Percentiles rank a stretch among this genome's conserved stretches.
These are phyloP conservation scores for Malacoraja senta DNA, from an alignment of 2,797 vertebrate species.

Conservation along the genomic window DNA sequence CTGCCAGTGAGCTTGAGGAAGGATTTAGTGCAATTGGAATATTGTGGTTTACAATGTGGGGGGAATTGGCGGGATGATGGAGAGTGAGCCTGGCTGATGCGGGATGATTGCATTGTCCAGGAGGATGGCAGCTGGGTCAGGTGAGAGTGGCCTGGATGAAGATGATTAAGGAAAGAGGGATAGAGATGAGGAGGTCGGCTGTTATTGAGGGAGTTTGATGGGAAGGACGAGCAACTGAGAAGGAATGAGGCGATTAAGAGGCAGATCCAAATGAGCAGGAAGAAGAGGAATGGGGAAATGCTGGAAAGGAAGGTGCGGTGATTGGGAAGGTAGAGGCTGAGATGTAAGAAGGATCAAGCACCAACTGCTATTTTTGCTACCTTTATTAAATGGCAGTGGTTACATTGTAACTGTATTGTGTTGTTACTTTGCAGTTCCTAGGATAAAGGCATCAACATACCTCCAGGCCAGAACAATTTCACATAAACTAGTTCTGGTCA, in stretches of 20 bases:
- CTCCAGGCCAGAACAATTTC: neutral
- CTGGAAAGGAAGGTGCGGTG: neutral
- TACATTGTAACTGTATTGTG: neutral
- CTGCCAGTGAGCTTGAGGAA: neutral
- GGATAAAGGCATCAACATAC: neutral
- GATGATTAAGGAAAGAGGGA: too few relatives aligned
- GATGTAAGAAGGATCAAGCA: too few relatives aligned
- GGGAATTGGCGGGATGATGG: neutral
- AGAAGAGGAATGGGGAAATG: neutral
- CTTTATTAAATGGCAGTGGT: neutral
- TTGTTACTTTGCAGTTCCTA: neutral
- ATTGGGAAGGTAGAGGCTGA: neutral
- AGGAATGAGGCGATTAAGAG: neutral
- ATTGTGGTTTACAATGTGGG: neutral
- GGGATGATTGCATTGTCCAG: neutral
- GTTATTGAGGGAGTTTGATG: too few relatives aligned
- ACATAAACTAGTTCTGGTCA: neutral
- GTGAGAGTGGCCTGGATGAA: neutral
- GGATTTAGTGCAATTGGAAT: neutral
- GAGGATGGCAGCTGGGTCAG: neutral
- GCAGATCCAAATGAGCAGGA: too few relatives aligned
- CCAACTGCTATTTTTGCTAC: neutral
- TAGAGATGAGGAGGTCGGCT: too few relatives aligned
- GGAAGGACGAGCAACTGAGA: neutral
- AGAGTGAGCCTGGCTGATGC: neutral